A percentile compares a stretch with the other conserved stretches of the same genome.
phyloP scores from a whole-genome alignment of 2,888 invertebrate species.

The Chymomyza procnemis region DNA sequence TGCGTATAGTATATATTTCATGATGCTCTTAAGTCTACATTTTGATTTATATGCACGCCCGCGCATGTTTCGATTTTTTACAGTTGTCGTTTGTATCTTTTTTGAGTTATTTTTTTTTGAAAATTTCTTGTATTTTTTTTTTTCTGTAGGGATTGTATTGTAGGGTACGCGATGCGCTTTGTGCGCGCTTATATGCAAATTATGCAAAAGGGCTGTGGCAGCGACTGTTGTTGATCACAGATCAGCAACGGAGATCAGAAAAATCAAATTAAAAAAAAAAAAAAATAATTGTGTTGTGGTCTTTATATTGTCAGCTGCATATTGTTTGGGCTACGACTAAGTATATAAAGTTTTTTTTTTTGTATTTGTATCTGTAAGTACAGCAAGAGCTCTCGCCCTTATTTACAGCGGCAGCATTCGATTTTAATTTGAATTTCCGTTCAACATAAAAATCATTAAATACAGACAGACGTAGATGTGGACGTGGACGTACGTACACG shows the following conservation, averaged over 20 bases:
- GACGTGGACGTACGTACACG: not conserved
- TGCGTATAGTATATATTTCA: not conserved
- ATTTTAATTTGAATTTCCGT: conserved; percentile 77
- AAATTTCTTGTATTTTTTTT: too few relatives aligned
- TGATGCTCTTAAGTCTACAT: conserved; percentile 66
- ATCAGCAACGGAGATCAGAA: not conserved
- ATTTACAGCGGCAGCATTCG: conserved; percentile 50
- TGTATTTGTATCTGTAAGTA: conserved; percentile 9
- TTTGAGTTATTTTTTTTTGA: too few relatives aligned
- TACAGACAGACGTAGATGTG: conserved; percentile 2
- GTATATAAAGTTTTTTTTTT: too few relatives aligned
- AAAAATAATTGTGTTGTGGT: conserved; percentile 41
- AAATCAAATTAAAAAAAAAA: conserved; percentile 65
- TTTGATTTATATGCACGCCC: conserved; percentile 77
- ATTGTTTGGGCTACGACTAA: too few relatives aligned
- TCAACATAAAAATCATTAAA: conserved; percentile 53
- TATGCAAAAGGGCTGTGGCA: conserved; percentile 18
- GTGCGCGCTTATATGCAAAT: conserved; percentile 44
- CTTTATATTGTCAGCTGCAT: conserved; percentile 28
- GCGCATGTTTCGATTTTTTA: conserved; percentile 55
- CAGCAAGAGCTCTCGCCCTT: not conserved
- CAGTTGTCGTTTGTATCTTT: conserved; percentile 10
- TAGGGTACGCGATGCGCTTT: not conserved
- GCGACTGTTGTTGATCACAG: not conserved
- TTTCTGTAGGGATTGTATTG: not conserved